Base-by-base conservation (phyloP, 23 tunicate species). In the Ciona savignyi region DNA sequence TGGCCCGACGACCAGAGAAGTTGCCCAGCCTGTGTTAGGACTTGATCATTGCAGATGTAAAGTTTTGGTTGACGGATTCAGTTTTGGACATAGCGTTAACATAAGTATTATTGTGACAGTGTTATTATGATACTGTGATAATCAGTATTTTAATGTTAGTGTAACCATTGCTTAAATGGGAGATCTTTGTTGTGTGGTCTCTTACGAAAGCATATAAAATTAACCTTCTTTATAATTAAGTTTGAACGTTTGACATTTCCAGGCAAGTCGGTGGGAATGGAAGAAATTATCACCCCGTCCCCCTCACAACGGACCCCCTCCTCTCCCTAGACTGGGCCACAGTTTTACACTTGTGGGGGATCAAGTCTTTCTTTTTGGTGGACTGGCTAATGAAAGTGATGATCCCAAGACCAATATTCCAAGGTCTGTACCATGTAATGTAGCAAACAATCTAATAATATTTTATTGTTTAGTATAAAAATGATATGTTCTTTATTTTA, bases 221-320 rank as follows among this genome's bases (percentile, higher is more conserved):
- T 6, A 42, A 15, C 15, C 56, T 42, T 42, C 56, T 15, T 42
- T 9, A 9, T 42, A 42, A 42, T 15, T 42, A 42, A 42, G 24
- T 63, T 9, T 9, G 4, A 63, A n/a, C 4, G 24, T 63, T 9
- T 9, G 22, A 75, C n/a, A 19, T 66, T 0, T 70, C 0, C 68
- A 93, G 93, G 93, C 86, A 0, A 93, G 82, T 60, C 60, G 82
- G 23, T 94, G 99, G 99, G 99, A 94, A 34, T 94, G 99, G 99
- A 94, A 94, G 64, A 94, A 94, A 35, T 70, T 87, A 33, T 24
- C 74, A 6, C 99, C 93, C 0, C 68, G 80, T 32, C 86, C 95
- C 21, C 95, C 97, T 27, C 71, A 77, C 67, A 82, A 70, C 67
- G 88, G 95, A 11, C 89, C 95, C 4, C 35, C 82, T 24, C 99